These are phyloP conservation scores for Tanypteryx hageni DNA, from an alignment of 2,888 invertebrate genomes.

Conservation along the genomic window DNA sequence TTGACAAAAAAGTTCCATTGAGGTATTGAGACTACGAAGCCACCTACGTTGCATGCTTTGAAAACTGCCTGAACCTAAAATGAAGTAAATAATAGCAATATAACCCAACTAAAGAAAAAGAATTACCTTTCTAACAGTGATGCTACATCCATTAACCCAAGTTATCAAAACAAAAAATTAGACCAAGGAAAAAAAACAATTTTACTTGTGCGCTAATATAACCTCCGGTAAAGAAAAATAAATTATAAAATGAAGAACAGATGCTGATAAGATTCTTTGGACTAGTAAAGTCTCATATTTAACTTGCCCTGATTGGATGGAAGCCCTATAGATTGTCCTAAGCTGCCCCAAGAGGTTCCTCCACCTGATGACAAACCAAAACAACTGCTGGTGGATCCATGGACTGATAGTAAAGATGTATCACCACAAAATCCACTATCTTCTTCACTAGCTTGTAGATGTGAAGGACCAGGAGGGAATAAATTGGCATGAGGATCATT, in stretches of 20 bases:
- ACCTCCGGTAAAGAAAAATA: no score
- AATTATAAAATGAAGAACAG: no score
- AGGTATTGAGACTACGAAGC: conserved; percentile 77
- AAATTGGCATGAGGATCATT: conserved; percentile 28
- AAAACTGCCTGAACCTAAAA: conserved; percentile 75
- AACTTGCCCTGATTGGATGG: conserved; percentile 23
- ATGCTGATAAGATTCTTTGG: no score
- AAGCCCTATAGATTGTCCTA: conserved; percentile 16
- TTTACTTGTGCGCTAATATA: no score
- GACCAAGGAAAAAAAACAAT: no score
- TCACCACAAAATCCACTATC: conserved; percentile 71
- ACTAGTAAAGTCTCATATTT: no score
- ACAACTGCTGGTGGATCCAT: conserved; percentile 65
- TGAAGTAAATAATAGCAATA: conserved; percentile 70
- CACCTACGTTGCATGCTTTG: conserved; percentile 79
- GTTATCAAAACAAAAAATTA: background rate
- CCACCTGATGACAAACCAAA: conserved; percentile 42
- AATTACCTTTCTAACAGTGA: background rate
- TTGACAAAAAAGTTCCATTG: conserved; percentile 75
- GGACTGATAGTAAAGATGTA: conserved; percentile 69
- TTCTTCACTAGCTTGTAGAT: conserved; percentile 66
- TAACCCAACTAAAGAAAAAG: background rate
- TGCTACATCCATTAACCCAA: background rate
- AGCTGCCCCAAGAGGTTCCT: conserved; percentile 44
- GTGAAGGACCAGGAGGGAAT: conserved; percentile 65